Percentiles rank a stretch among this genome's conserved stretches.
Evolutionary conservation across 2,113 vertebrate species (phyloP).

Genomic region (Chaetodon auriga): DNA sequence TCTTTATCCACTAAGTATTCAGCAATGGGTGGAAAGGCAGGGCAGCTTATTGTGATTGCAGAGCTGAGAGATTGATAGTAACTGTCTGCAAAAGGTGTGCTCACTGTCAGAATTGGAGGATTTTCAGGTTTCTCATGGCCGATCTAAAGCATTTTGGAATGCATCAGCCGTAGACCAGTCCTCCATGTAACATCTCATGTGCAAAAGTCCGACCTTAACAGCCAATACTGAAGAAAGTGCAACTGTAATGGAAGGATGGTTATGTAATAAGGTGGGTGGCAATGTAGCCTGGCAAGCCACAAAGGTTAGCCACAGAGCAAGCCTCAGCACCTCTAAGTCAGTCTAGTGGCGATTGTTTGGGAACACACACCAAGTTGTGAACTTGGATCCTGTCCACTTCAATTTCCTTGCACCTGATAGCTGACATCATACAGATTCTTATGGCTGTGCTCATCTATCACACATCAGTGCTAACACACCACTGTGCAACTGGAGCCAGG

Average conservation of each 20-base stretch:
- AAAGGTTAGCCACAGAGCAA: background rate
- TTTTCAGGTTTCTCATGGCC: background rate
- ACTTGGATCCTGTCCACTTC: background rate
- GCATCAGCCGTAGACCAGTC: background rate
- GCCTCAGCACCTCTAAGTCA: background rate
- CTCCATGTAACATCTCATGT: background rate
- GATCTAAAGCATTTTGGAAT: slow-evolving; percentile 17
- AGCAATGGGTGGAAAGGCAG: slow-evolving; percentile 6
- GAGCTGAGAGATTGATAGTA: slow-evolving; percentile 6
- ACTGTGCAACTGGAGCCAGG: background rate
- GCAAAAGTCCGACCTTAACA: background rate
- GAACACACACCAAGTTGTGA: background rate
- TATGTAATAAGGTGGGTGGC: background rate
- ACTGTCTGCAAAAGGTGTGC: slow-evolving; percentile 7
- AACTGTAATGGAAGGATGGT: background rate
- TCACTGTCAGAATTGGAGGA: slow-evolving; percentile 1
- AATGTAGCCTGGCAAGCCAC: background rate
- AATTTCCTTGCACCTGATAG: background rate
- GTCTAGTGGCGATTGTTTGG: background rate
- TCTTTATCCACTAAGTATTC: slow-evolving; percentile 24
- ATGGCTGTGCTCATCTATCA: background rate
- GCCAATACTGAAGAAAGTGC: background rate
- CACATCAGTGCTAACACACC: background rate
- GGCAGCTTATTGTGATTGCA: slow-evolving; percentile 19
- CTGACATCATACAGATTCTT: background rate